Percentiles rank a stretch among this genome's conserved stretches.
These are phyloP conservation scores for Saccostrea echinata DNA, from an alignment of 1,140 invertebrate genomes.

Conservation along the genomic window DNA sequence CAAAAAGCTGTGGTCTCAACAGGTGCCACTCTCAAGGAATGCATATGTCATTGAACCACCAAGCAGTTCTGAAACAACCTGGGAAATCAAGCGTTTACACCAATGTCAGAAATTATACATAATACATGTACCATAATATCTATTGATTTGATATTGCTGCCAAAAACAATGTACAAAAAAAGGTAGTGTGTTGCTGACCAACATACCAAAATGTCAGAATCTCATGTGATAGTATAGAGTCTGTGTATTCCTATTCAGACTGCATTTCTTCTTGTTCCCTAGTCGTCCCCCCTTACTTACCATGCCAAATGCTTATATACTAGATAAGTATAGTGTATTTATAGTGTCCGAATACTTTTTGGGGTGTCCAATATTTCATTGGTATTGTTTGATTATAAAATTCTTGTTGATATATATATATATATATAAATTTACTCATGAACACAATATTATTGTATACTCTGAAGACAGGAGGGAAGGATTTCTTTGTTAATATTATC, in stretches of 20 bases:
- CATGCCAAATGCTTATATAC: neutral
- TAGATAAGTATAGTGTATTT: neutral
- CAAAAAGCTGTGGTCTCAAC: neutral
- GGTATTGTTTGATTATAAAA: too few species aligned
- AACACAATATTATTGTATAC: neutral
- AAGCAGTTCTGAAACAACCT: neutral
- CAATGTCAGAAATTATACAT: neutral
- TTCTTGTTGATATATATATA: neutral
- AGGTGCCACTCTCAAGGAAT: neutral
- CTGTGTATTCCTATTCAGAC: neutral
- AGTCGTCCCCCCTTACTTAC: neutral
- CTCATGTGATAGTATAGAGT: conserved; percentile 18
- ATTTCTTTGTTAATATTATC: neutral
- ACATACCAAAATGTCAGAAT: neutral
- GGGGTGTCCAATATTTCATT: neutral
- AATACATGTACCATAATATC: neutral
- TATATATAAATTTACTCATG: too few species aligned
- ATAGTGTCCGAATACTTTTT: neutral
- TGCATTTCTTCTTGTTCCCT: neutral
- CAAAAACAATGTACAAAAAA: neutral
- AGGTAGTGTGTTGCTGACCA: neutral
- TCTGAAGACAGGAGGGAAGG: neutral
- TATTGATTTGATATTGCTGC: neutral
- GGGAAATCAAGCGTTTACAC: neutral
- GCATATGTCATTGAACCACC: neutral